Conservation (phyloP, 2,113 vertebrate genomes). For the Cettia cetti region DNA sequence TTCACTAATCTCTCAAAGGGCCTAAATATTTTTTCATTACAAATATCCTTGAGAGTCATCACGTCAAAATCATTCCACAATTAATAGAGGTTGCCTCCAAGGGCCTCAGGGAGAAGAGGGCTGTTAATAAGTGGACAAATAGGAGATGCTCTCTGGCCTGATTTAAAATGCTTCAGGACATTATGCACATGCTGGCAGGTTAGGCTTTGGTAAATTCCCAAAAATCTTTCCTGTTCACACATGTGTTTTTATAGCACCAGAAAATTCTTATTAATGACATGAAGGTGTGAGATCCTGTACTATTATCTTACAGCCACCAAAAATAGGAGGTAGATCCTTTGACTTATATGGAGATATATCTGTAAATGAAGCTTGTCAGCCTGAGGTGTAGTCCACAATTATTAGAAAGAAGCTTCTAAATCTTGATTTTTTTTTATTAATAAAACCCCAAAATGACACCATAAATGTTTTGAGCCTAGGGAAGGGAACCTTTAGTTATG, state of each 20-base stretch:
- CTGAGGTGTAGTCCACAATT: background rate
- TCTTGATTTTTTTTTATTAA: background rate
- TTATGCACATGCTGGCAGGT: background rate
- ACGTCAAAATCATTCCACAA: constrained; percentile 56
- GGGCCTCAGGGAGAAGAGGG: constrained; percentile 32
- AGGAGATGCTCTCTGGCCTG: background rate
- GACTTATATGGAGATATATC: rapidly evolving
- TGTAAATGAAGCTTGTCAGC: background rate
- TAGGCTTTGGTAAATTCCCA: background rate
- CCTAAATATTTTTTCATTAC: constrained; percentile 48
- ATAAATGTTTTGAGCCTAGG: background rate
- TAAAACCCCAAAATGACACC: background rate
- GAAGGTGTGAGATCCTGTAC: background rate
- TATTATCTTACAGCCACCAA: background rate
- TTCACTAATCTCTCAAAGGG: constrained; percentile 29
- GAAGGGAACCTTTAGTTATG: background rate
- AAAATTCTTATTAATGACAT: background rate
- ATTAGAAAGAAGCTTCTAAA: background rate
- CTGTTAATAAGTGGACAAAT: constrained; percentile 62
- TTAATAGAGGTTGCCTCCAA: constrained; percentile 59
- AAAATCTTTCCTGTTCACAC: background rate
- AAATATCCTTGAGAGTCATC: constrained; percentile 61
- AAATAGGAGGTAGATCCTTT: background rate
- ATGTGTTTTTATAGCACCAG: background rate
- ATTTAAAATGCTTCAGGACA: constrained; percentile 36